phyloP scores from a whole-genome alignment of 2,113 vertebrate genomes.

The Thermophis baileyi region DNA sequence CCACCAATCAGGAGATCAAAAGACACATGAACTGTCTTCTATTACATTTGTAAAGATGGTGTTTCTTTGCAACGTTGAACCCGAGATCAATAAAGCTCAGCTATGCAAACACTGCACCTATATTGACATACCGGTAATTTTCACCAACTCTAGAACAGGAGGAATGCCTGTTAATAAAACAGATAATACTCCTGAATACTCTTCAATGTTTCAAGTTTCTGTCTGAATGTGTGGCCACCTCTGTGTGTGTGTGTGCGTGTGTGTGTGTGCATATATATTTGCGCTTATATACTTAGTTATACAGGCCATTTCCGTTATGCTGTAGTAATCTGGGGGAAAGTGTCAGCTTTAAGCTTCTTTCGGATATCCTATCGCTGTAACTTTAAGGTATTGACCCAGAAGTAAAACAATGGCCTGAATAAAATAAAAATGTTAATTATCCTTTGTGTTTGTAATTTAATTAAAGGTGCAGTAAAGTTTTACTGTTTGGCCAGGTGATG shows the following conservation, averaged over 20 bases:
- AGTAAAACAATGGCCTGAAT: conserved; percentile 80
- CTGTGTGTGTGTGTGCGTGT: not conserved
- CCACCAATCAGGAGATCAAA: not conserved
- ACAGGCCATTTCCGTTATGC: conserved; percentile 38
- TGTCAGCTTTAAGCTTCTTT: conserved; percentile 67
- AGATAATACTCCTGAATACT: conserved; percentile 3
- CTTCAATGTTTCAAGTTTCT: conserved; percentile 9
- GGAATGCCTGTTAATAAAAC: no score
- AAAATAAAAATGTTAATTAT: conserved; percentile 87
- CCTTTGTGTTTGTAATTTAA: conserved; percentile 90
- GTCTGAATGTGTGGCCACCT: no score
- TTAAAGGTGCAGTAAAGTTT: conserved; percentile 85
- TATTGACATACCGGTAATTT: not conserved
- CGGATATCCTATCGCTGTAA: conserved; percentile 70
- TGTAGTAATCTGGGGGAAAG: conserved; percentile 34
- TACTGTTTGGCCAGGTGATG: conserved; percentile 82
- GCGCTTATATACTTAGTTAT: fast-evolving
- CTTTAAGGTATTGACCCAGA: conserved; percentile 74
- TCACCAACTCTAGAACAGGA: not conserved
- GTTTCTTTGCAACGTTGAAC: not conserved
- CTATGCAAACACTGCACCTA: not conserved
- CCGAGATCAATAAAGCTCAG: not conserved
- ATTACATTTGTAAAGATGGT: not conserved
- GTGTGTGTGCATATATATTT: not conserved
- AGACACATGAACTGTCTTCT: not conserved